These are phyloP conservation scores for Eupithecia exiguata DNA, from an alignment of 2,888 invertebrate species.

Conservation along the genomic window DNA sequence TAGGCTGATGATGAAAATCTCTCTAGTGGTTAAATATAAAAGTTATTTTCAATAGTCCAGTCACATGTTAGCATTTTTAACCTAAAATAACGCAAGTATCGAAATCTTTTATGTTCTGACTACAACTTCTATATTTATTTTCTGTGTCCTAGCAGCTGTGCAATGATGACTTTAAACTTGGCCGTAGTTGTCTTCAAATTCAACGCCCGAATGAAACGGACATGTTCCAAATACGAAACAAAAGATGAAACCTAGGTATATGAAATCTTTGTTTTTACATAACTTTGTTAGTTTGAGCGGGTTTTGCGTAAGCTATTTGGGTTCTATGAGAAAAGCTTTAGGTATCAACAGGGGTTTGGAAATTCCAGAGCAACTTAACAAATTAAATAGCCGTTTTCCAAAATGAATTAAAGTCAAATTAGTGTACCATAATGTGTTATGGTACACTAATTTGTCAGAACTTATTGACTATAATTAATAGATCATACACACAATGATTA, in stretches of 20 bases:
- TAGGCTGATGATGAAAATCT: too few species aligned
- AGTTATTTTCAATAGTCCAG: too few species aligned
- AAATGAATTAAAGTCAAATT: neutral
- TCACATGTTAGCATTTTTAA: too few species aligned
- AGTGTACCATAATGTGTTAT: too few species aligned
- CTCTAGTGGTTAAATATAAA: too few species aligned
- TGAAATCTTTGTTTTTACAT: slow-evolving; percentile 31
- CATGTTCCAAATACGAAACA: slow-evolving; percentile 42
- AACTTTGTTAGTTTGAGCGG: slow-evolving; percentile 14
- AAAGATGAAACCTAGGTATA: slow-evolving; percentile 38
- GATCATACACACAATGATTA: too few species aligned
- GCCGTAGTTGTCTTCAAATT: slow-evolving; percentile 32
- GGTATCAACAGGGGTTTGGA: neutral
- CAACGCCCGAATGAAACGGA: slow-evolving; percentile 44
- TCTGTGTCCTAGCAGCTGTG: neutral
- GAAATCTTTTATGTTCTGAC: neutral
- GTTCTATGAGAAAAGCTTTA: neutral
- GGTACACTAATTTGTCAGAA: too few species aligned
- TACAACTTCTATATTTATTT: neutral
- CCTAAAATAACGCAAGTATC: too few species aligned
- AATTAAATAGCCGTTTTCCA: neutral
- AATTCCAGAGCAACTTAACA: neutral
- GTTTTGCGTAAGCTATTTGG: slow-evolving; percentile 7
- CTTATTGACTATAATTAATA: too few species aligned
- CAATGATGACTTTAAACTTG: slow-evolving; percentile 40